Percentiles rank a stretch among this genome's conserved stretches.
These are phyloP conservation scores for Pachymerium ferrugineum DNA, from an alignment of 2,888 invertebrate species.

Conservation along the genomic window DNA sequence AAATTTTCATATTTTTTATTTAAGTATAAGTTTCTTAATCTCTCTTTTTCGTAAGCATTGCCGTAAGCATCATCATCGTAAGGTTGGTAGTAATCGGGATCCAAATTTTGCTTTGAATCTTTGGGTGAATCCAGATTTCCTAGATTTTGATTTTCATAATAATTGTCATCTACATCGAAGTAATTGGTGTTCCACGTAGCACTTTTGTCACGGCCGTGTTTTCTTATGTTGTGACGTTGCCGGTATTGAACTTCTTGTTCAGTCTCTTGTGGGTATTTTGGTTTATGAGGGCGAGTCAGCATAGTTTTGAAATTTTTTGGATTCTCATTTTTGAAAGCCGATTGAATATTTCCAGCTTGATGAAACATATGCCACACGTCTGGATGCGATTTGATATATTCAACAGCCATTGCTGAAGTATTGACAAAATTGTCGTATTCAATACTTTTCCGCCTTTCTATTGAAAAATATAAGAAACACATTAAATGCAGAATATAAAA, in stretches of 20 bases:
- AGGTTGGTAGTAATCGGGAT: neutral
- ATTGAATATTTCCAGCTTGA: neutral
- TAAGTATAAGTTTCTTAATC: slow-evolving; percentile 1
- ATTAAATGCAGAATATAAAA: neutral
- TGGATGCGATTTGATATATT: slow-evolving; percentile 49
- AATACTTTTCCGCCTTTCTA: slow-evolving; percentile 46
- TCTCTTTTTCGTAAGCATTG: neutral
- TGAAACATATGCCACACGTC: slow-evolving; percentile 38
- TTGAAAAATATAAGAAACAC: slow-evolving; percentile 1
- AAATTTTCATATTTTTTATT: slow-evolving; percentile 13
- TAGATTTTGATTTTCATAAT: neutral
- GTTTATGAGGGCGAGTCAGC: no score
- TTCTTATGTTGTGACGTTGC: neutral
- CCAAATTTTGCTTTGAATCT: slow-evolving; percentile 7
- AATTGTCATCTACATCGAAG: no score
- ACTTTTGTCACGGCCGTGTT: neutral
- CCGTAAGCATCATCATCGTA: neutral
- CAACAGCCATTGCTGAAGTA: slow-evolving; percentile 50
- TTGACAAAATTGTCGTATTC: slow-evolving; percentile 51
- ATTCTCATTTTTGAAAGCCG: neutral
- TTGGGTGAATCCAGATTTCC: neutral
- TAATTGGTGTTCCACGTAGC: no score
- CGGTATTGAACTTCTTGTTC: neutral
- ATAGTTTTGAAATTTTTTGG: neutral
- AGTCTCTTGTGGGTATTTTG: neutral